Conservation (phyloP, 2,797 vertebrate genomes). For the Novumbra hubbsi region DNA sequence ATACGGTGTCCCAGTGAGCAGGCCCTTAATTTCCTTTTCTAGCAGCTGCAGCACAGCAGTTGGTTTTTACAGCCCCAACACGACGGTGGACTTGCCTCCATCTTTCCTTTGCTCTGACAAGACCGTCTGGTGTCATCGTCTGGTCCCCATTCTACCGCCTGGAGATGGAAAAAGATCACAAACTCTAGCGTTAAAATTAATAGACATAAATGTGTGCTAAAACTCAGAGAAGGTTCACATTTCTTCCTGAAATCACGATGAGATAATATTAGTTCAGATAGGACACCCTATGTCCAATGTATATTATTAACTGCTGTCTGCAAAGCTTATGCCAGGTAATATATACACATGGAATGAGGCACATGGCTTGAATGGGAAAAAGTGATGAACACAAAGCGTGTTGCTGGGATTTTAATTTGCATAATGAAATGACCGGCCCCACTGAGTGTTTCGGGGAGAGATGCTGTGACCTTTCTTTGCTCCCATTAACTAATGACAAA, state of each 20-base stretch:
- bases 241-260: neutral
- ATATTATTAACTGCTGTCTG: neutral
- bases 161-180: constrained; percentile 28
- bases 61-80: neutral
- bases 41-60: too few species aligned
- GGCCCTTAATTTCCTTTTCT: too few species aligned
- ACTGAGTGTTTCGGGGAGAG: neutral
- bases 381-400: neutral
- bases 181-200: neutral
- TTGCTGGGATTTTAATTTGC: neutral
- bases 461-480: neutral
- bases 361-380: too few species aligned
- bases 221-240: too few species aligned
- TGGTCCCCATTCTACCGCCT: constrained; percentile 89
- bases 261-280: neutral
- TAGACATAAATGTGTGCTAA: neutral
- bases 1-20: too few species aligned
- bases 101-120: constrained; percentile 96
- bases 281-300: neutral
- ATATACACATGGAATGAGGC: too few species aligned
- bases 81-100: constrained; percentile 73
- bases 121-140: constrained; percentile 87
- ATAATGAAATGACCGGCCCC: neutral
- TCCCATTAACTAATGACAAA: constrained; percentile 5
- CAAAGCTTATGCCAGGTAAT: neutral